phyloP scores from a whole-genome alignment of 1,140 invertebrate species.

The Drosophila albomicans region DNA sequence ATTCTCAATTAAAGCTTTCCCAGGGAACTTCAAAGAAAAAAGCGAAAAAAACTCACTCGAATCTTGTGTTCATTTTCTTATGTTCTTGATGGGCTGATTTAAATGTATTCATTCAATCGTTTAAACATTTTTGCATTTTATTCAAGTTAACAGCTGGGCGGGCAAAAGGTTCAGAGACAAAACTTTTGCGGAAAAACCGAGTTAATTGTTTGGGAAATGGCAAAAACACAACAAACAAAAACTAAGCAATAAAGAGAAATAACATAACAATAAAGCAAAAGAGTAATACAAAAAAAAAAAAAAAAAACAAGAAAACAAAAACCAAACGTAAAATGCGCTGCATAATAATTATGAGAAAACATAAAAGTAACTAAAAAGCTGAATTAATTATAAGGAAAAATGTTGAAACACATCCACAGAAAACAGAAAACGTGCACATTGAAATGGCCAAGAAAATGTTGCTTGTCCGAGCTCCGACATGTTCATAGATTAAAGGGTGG shows the following conservation, averaged over 20 bases:
- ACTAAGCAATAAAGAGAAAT: constrained; percentile 23
- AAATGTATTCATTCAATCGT: constrained; percentile 47
- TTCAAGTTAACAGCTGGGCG: background rate
- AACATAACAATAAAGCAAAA: too few species aligned
- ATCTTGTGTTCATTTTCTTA: constrained; percentile 4
- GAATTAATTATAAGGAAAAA: constrained; percentile 71
- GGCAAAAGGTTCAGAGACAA: constrained; percentile 26
- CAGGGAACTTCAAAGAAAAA: constrained; percentile 9
- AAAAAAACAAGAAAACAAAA: constrained; percentile 28
- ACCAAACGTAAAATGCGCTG: constrained; percentile 48
- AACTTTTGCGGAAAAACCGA: constrained; percentile 60
- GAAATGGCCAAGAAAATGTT: constrained; percentile 31
- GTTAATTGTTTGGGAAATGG: constrained; percentile 65
- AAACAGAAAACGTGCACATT: constrained; percentile 40
- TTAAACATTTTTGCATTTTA: constrained; percentile 49
- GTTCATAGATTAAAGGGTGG: background rate
- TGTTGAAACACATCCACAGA: constrained; percentile 40
- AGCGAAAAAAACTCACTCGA: constrained; percentile 1
- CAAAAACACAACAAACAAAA: constrained; percentile 11
- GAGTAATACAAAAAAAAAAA: constrained; percentile 32
- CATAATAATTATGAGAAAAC: constrained; percentile 79
- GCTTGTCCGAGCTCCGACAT: background rate
- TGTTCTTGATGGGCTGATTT: constrained; percentile 18
- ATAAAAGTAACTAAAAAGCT: constrained; percentile 55
- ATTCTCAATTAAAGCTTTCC: constrained; percentile 31